Percentiles rank a stretch among this genome's conserved stretches.
Conservation (phyloP, 2,888 invertebrate genomes). For the Drosophila algonquin region DNA sequence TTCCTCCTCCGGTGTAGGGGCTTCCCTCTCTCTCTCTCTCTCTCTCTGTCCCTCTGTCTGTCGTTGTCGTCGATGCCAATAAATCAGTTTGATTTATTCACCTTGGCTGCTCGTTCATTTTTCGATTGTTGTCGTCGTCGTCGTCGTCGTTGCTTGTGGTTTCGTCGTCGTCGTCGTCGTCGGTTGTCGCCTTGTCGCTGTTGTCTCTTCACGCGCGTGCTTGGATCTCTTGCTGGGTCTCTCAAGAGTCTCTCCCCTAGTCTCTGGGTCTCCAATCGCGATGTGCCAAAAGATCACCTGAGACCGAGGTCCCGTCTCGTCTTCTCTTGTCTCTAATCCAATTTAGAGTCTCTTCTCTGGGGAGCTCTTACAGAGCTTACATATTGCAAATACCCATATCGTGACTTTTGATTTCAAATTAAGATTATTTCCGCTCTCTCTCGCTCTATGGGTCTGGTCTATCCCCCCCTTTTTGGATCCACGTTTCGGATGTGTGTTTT, state of each 20-base stretch:
- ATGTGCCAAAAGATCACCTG: constrained; percentile 58
- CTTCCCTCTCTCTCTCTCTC: constrained; percentile 34
- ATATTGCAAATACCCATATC: constrained; percentile 69
- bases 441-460: constrained; percentile 9
- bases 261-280: constrained; percentile 12
- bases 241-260: constrained; percentile 23
- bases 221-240: constrained; percentile 56
- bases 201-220: constrained; percentile 73
- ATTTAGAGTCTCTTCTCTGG: constrained; percentile 44
- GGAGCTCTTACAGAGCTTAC: constrained; percentile 2
- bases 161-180: constrained; percentile 32
- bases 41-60: constrained; percentile 16
- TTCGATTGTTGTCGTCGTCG: constrained; percentile 68
- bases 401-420: constrained; percentile 77
- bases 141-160: constrained; percentile 50
- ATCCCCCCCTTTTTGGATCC: constrained; percentile 10
- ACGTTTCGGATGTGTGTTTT: constrained; percentile 12
- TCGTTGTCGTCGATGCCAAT: constrained; percentile 73
- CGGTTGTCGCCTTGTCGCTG: constrained; percentile 35
- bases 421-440: constrained; percentile 54
- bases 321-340: constrained; percentile 61
- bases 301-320: constrained; percentile 8
- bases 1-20: constrained; percentile 36
- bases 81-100: constrained; percentile 79
- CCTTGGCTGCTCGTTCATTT: constrained; percentile 58